Percentiles rank a stretch among this genome's conserved stretches.
Evolutionary conservation across 2,113 vertebrate genomes (phyloP).

Genomic region (Orcinus orca): DNA sequence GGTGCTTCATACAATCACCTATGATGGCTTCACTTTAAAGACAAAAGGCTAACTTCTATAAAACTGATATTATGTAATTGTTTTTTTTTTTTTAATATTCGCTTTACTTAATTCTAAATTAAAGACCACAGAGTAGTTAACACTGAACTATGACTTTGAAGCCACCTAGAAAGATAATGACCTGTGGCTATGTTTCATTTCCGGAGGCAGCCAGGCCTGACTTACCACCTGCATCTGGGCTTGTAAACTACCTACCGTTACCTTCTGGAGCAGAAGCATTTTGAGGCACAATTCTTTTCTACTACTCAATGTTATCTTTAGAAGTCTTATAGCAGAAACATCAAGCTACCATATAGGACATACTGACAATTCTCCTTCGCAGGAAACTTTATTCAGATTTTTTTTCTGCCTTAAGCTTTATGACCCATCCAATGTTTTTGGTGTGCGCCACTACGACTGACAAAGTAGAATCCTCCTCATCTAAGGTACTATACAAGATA

Average conservation of each 20-base stretch:
- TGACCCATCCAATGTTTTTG: background rate
- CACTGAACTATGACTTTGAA: constrained; percentile 47
- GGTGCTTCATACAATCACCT: constrained; percentile 26
- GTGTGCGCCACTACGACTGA: background rate
- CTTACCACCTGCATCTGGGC: constrained; percentile 37
- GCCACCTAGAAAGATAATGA: constrained; percentile 49
- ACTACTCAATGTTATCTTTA: background rate
- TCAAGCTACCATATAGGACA: background rate
- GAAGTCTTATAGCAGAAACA: background rate
- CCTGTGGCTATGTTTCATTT: constrained; percentile 54
- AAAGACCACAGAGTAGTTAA: constrained; percentile 65
- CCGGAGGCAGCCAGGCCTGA: background rate
- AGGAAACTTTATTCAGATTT: background rate
- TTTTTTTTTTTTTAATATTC: constrained; percentile 52
- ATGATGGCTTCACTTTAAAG: constrained; percentile 24
- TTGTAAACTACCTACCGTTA: background rate
- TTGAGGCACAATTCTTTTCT: background rate
- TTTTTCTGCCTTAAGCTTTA: background rate
- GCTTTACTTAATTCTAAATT: constrained; percentile 70
- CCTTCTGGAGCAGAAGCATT: background rate
- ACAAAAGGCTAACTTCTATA: constrained; percentile 65
- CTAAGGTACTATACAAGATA: background rate
- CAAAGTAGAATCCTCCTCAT: background rate
- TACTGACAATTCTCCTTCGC: background rate
- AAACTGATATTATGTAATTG: constrained; percentile 43